Conservation (phyloP, 1,140 invertebrate species). For the Laodelphax striatellus region DNA sequence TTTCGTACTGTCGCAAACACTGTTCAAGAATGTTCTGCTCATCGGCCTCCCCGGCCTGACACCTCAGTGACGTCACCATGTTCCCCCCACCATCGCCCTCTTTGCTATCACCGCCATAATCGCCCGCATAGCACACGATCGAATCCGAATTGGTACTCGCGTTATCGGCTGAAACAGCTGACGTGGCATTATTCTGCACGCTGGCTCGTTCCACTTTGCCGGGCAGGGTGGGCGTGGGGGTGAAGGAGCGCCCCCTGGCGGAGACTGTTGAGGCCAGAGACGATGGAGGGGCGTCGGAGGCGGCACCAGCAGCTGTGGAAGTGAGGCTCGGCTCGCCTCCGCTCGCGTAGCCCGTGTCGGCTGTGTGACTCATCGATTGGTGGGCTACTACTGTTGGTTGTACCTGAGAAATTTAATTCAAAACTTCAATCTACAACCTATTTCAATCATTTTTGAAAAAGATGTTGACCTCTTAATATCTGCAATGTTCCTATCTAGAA, state of each 20-base stretch:
- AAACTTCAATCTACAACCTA: too few species aligned
- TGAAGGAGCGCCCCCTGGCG: too few species aligned
- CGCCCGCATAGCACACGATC: background rate
- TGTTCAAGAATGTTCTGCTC: slow-evolving; percentile 18
- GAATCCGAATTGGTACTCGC: background rate
- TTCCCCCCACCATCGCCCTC: background rate
- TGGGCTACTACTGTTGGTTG: slow-evolving; percentile 39
- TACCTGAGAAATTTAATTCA: slow-evolving; percentile 24
- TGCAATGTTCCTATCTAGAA: too few species aligned
- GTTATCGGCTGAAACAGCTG: background rate
- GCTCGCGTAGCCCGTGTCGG: background rate
- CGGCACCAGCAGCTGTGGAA: too few species aligned
- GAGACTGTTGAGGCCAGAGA: too few species aligned
- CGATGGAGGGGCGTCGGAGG: too few species aligned
- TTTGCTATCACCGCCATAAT: background rate
- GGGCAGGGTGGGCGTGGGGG: too few species aligned
- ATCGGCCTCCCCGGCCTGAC: slow-evolving; percentile 1
- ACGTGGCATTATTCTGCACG: too few species aligned
- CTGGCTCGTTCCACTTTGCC: background rate
- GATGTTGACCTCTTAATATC: too few species aligned
- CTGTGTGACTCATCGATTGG: background rate
- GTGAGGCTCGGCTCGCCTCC: background rate
- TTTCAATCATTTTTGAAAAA: too few species aligned
- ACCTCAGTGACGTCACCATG: slow-evolving; percentile 11
- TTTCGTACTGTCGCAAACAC: slow-evolving; percentile 25